These are phyloP conservation scores for Ichneumoninae sp. DNA, from an alignment of 2,888 invertebrate species.

Conservation along the genomic window DNA sequence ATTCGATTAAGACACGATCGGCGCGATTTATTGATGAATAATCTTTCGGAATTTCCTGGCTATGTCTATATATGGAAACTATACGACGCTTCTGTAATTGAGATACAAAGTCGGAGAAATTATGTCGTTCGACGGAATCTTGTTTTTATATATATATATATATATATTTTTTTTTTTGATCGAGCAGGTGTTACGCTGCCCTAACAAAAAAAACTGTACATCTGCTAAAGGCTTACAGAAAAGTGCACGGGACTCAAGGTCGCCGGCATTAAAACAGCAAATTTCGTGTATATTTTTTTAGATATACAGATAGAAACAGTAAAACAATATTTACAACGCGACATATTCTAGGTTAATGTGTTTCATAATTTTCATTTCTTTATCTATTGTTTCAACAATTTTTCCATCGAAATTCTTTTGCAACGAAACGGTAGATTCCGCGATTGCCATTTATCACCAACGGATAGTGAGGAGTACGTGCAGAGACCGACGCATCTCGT, in stretches of 20 bases:
- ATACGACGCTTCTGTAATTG: not conserved
- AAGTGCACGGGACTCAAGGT: not conserved
- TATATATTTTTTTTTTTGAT: not conserved
- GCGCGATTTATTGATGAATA: conserved; percentile 32
- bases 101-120: not conserved
- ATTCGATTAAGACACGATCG: conserved; percentile 15
- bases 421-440: conserved; percentile 19
- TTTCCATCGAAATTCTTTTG: not conserved
- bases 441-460: conserved; percentile 56
- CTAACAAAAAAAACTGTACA: conserved; percentile 29
- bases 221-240: conserved; percentile 13
- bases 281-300: not conserved
- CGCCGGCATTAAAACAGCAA: not conserved
- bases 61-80: not conserved
- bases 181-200: conserved; percentile 37
- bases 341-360: not conserved
- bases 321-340: not conserved
- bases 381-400: not conserved
- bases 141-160: too few relatives aligned
- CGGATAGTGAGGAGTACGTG: conserved; percentile 48
- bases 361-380: not conserved
- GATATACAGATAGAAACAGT: not conserved
- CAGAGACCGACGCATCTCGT: conserved; percentile 67
- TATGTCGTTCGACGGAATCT: not conserved
- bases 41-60: conserved; percentile 14